Conservation (phyloP, 2,113 vertebrate genomes). For the Oostethus manadensis region DNA sequence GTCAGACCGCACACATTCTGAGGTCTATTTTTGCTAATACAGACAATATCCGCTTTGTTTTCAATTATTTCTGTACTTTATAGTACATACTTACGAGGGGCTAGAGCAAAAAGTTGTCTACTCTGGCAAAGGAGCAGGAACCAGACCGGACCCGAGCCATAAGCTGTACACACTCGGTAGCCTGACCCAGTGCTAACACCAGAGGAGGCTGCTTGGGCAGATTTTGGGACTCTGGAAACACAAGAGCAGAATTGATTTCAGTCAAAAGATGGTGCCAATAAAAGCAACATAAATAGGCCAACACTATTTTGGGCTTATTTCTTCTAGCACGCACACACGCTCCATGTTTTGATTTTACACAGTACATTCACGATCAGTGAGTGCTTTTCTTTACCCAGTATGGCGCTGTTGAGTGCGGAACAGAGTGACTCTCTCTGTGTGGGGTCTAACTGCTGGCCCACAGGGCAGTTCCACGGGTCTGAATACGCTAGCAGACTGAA, state of each 20-base stretch:
- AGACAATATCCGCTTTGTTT: background rate
- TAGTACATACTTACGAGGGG: slow-evolving; percentile 58
- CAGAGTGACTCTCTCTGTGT: slow-evolving; percentile 95
- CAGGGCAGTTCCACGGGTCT: slow-evolving; percentile 95
- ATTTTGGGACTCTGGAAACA: slow-evolving; percentile 88
- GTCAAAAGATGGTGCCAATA: background rate
- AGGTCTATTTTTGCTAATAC: background rate
- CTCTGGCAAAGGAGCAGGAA: slow-evolving; percentile 97
- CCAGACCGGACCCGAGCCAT: slow-evolving; percentile 93
- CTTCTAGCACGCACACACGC: too few species aligned
- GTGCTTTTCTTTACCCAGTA: slow-evolving; percentile 81
- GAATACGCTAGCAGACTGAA: slow-evolving; percentile 97
- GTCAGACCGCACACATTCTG: too few species aligned
- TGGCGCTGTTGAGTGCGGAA: slow-evolving; percentile 96
- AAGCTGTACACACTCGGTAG: slow-evolving; percentile 94
- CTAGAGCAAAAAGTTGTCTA: slow-evolving; percentile 99
- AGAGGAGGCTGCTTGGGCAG: slow-evolving; percentile 96
- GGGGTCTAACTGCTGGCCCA: slow-evolving; percentile 93
- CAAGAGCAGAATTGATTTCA: background rate
- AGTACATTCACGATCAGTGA: background rate
- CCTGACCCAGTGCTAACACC: slow-evolving; percentile 95
- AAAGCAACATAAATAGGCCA: too few species aligned
- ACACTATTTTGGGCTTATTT: too few species aligned
- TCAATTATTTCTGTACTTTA: background rate
- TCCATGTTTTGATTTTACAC: background rate